Evolutionary conservation across 30 jellyfish, hydroid and myxozoan species (phyloP).

Genomic region (Hydractinia symbiolongicarpus): DNA sequence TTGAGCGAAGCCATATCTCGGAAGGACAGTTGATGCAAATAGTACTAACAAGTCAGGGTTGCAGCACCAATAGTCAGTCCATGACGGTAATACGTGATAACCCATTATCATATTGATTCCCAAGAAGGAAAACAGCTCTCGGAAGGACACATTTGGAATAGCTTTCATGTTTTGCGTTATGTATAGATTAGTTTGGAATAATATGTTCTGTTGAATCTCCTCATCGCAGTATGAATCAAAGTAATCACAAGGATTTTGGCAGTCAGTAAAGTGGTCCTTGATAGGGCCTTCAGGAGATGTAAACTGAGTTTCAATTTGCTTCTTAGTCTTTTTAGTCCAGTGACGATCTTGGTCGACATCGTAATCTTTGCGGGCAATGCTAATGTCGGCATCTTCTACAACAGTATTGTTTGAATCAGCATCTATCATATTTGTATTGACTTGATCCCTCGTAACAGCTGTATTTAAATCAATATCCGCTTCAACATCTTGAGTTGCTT

Average conservation of each 20-base stretch:
- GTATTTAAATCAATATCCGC: too few relatives aligned
- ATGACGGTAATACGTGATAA: conserved; percentile 46
- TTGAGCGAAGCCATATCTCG: conserved; percentile 39
- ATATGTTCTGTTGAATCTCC: conserved; percentile 20
- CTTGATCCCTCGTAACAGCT: too few relatives aligned
- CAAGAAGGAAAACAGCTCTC: conserved; percentile 47
- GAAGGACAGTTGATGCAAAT: conserved; percentile 29
- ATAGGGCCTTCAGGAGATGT: conserved; percentile 47
- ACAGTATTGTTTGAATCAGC: too few relatives aligned
- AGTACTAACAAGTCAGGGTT: conserved; percentile 47
- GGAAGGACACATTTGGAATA: conserved; percentile 8
- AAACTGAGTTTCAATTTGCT: background rate
- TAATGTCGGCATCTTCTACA: too few relatives aligned
- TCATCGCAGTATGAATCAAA: conserved; percentile 37
- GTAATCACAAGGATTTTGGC: conserved; percentile 28
- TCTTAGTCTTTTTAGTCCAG: background rate
- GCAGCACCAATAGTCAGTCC: conserved; percentile 32
- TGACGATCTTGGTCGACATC: background rate
- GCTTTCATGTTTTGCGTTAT: conserved; percentile 23
- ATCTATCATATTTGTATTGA: too few relatives aligned
- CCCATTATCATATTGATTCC: conserved; percentile 66
- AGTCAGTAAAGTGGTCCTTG: conserved; percentile 33
- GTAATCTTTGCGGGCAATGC: too few relatives aligned
- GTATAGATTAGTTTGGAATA: conserved; percentile 44
- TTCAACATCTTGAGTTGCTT: too few relatives aligned